Evolutionary conservation across 2,113 vertebrate species (phyloP).

Genomic region (Chloroceryle aenea): DNA sequence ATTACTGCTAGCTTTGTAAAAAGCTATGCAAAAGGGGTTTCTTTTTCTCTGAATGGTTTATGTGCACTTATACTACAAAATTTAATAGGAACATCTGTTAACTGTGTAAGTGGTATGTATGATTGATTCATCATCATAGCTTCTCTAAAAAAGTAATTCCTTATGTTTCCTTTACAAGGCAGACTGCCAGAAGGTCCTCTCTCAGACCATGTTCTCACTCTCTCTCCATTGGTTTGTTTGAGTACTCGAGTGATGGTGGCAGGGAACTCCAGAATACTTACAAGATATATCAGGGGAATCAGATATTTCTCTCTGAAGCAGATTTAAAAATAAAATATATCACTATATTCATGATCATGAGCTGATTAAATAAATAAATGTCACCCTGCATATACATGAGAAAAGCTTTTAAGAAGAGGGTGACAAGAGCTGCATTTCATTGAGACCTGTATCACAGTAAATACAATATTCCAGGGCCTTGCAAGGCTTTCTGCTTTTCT

Average conservation of each 20-base stretch:
- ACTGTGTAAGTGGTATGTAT: not conserved
- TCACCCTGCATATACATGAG: not conserved
- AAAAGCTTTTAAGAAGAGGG: not conserved
- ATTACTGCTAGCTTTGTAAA: not conserved
- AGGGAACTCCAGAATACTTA: not conserved
- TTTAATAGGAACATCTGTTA: conserved; percentile 24
- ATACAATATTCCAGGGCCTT: not conserved
- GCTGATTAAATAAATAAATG: not conserved
- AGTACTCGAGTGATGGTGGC: not conserved
- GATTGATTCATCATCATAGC: not conserved
- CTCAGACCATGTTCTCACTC: not conserved
- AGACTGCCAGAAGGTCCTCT: not conserved
- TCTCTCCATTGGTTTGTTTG: not conserved
- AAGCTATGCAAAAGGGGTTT: not conserved
- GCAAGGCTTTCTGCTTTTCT: not conserved
- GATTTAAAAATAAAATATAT: not conserved
- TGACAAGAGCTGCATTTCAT: not conserved
- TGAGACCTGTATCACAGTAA: not conserved
- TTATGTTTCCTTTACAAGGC: not conserved
- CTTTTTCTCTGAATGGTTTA: not conserved
- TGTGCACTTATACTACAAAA: not conserved
- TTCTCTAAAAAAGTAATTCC: not conserved
- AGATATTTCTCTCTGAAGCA: not conserved
- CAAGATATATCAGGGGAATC: not conserved
- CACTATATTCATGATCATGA: not conserved